Base-by-base conservation (phyloP, 1,140 invertebrate species). In the Panagrolaimus sp. region DNA sequence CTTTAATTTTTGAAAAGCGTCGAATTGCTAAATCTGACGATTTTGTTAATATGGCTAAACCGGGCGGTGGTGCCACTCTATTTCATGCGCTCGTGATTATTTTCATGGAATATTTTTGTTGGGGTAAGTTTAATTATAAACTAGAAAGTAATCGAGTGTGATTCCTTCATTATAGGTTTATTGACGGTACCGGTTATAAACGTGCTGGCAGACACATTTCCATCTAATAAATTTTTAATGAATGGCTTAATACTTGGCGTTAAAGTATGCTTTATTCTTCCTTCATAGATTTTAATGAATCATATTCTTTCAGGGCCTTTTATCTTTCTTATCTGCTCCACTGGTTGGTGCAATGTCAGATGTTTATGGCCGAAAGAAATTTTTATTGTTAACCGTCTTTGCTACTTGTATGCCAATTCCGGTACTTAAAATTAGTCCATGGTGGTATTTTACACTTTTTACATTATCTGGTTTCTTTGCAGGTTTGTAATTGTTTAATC, bases 361-460 rank as follows among this genome's bases (percentile, higher is more conserved):
- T 85, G 91, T 96, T 43, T 97, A 93, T 91, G 96, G 96, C 48
- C 87, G 95, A 75, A 99, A 98, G 85, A 91, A 96, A 83, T 99
- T 99, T 86, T 88, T 99, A 65, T 87, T 99, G 68, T 89, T 98
- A 73, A 98, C 96, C 63, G 96, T 98, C 74, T 95, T 97, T 84
- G 98, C 97, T 86, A 99, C 96, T 5, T 99, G 96, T 87, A 90
- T 92, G 71, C 96, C 96, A 46, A 98, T 98, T 83, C 96, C 96
- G 64, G 87, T 98, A 64, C 97, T 98, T 92, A 93, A 91, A 82
- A 91, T 98, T 80, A 97, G 96, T 86, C 93, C 94, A 63, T 98
- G 93, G 87, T 98, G 95, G 95, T 98, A 98, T 85, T 99, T 99
- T 87, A 94, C 94, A 62, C 93, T 98, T 90, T 95, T 98, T 85